phyloP scores from a whole-genome alignment of 2,797 vertebrate species.

The Hypotaenidia okinawae region DNA sequence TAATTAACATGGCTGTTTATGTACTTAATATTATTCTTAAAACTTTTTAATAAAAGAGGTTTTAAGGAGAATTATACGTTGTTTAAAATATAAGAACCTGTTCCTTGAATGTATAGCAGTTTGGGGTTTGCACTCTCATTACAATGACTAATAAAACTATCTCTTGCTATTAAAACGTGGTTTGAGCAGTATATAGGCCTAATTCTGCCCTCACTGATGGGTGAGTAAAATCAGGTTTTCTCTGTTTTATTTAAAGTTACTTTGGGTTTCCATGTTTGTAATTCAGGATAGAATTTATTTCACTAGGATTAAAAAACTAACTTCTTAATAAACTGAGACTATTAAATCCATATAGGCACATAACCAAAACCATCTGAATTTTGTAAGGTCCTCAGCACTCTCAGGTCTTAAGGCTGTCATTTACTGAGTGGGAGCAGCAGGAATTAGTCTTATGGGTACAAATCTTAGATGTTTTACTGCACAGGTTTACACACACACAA shows the following conservation, averaged over 20 bases:
- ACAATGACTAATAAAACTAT: constrained; percentile 1
- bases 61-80: constrained; percentile 66
- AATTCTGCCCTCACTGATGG: neutral
- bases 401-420: neutral
- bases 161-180: constrained; percentile 15
- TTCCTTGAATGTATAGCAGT: constrained; percentile 41
- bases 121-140: constrained; percentile 23
- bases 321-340: neutral
- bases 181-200: neutral
- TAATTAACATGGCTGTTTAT: constrained; percentile 78
- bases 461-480: constrained; percentile 20
- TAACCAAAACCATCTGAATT: constrained; percentile 19
- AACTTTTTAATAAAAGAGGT: constrained; percentile 75
- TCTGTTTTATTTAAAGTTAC: neutral
- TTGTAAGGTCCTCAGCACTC: neutral
- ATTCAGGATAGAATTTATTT: neutral
- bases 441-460: neutral
- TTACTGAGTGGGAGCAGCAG: neutral
- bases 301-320: neutral
- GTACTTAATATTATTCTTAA: constrained; percentile 70
- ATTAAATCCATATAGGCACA: neutral
- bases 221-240: neutral
- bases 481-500: neutral
- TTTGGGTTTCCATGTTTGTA: neutral
- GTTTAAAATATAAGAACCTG: constrained; percentile 60